phyloP scores from a whole-genome alignment of 2,797 vertebrate species.

The Muscicapa comitata region DNA sequence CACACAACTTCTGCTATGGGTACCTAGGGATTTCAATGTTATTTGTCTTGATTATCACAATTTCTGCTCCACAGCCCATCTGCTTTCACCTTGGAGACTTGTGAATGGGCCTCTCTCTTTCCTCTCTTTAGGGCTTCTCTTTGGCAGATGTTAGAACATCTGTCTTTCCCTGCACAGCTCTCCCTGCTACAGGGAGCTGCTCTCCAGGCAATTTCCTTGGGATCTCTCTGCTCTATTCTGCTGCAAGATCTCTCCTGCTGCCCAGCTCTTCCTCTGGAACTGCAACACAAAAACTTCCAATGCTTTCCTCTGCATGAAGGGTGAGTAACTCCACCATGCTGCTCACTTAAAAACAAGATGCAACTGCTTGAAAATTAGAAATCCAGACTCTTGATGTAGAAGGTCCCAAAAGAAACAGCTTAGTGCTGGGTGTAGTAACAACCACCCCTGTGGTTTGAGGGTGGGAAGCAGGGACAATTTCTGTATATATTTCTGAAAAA shows the following conservation, averaged over 20 bases:
- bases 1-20: not conserved
- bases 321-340: not conserved
- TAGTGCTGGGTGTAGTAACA: not conserved
- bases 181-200: not conserved
- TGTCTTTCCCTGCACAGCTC: not conserved
- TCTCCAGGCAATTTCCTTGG: not conserved
- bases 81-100: not conserved
- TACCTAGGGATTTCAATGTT: not conserved
- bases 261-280: not conserved
- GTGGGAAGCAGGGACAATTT: not conserved
- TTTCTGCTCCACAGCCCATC: not conserved
- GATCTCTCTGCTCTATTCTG: not conserved
- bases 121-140: not conserved
- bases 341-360: not conserved
- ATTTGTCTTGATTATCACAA: not conserved
- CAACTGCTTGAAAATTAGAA: not conserved
- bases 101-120: not conserved
- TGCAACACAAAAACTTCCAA: not conserved
- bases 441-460: fast-evolving
- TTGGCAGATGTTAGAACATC: not conserved
- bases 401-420: not conserved
- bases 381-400: not conserved
- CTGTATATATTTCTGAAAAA: not conserved
- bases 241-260: not conserved
- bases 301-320: not conserved